Evolutionary conservation across 30 jellyfish, hydroid and myxozoan species (phyloP), one percentile per base, ranked within the genome.

Genomic region (Sanderia malayensis): DNA sequence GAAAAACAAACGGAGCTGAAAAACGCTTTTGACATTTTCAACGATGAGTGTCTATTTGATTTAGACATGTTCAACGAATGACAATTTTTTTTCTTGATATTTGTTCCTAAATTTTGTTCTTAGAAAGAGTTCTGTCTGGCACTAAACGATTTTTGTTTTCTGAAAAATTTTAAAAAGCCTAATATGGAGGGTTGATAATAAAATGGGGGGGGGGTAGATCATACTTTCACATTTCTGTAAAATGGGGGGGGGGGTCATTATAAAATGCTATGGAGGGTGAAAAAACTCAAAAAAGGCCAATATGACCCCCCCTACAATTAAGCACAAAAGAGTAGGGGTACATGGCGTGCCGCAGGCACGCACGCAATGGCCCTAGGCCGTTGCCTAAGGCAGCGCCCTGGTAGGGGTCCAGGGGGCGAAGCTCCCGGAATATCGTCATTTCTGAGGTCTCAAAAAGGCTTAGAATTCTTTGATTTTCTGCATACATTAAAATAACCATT

Each of bases 161-260:
- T 55, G 31, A 20, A 18, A 55, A 55, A 7, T 55, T n/a, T 55
- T 55, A n/a, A 55, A 55, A 55, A 4, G 67, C 19, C 67, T 55
- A 55, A 55, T 55, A 55, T 55, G 67, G 67, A 19, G 19, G 67
- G 67, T 55, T 55, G 67, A 55, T 55, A 24, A 24, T 55, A 55
- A 55, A 55, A 55, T 55, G 7, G 67, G 67, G 52, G 52, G 52
- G 67, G 19, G 67, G 27, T 55, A 55, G 67, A 19, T 55, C 7
- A 19, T 55, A 55, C 67, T 55, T 55, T 55, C 15, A 55, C 15
- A 55, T 55, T 55, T 55, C 31, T 9, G 19, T 55, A 55, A 55
- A 55, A 55, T 55, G 13, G 67, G 67, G n/a, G n/a, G n/a, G n/a
- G n/a, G 67, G 67, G 67, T 55, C 67, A 55, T 55, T 55, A 55